Evolutionary conservation across 2,113 vertebrate species (phyloP), one percentile per base, ranked within the genome.

Genomic region (Nannobrachium achirus): DNA sequence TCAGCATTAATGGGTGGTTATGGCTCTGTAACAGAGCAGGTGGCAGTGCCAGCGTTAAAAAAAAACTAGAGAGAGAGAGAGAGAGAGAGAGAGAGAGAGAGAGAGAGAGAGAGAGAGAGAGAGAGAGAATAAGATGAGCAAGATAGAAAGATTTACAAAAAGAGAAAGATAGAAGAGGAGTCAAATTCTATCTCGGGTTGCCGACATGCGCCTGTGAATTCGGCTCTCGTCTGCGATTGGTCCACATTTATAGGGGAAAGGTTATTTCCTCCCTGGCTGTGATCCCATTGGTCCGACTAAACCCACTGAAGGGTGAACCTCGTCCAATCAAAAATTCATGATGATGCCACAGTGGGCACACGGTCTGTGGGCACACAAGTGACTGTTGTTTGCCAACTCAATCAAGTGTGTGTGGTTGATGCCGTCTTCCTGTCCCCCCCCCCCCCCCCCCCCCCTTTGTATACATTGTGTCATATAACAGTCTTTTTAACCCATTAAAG

Each of bases 161-260:
- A 33, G 25, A 33, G 25, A 33, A 5, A 33, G 25, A 33, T 3
- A 5, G 6, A 5, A 33, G 25, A 33, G 25, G 25, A 33, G 25
- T 33, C 25, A 33, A 33, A 33, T 33, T 33, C 25, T 33, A 33
- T 33, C 20, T 11, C 48, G 18, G 10, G 52, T 20, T 5, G 59
- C 46, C 6, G 6, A 42, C n/a, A 15, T 6, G n/a, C 40, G 56
- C 19, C 0, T 19, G 4, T 14, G 59, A 10, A 16, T 10, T 1
- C 2, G 5, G 45, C 13, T 48, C 45, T 48, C 45, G 11, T 11
- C 45, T 14, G 11, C 14, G 45, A 48, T 48, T 48, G 45, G 56
- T 13, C 25, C 10, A 69, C 15, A 16, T 60, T 78, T 78, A 40
- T 41, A 50, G 66, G 45, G 62, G 63, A 69, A 75, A 71, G 56